Percentiles rank a stretch among this genome's conserved stretches.
Conservation (phyloP, 1,140 invertebrate genomes). For the Belonocnema kinseyi region DNA sequence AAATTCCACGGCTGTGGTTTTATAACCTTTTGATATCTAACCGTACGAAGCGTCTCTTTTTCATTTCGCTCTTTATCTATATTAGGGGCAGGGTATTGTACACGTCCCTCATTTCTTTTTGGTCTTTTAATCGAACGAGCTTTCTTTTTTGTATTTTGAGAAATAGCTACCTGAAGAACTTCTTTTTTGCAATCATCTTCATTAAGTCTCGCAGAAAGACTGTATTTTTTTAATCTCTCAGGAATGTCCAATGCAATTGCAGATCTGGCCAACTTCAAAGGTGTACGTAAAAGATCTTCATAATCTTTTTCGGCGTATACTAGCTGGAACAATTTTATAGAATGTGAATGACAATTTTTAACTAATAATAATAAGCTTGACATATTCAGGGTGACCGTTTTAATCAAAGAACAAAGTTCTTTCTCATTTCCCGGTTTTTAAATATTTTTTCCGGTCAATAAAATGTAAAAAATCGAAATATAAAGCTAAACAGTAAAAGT, state of each 20-base stretch:
- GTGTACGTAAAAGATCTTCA: neutral
- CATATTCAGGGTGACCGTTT: too few relatives aligned
- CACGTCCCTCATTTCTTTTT: neutral
- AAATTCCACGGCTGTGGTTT: neutral
- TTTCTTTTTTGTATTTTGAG: neutral
- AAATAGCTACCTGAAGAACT: neutral
- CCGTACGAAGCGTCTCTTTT: too few relatives aligned
- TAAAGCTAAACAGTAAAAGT: too few relatives aligned
- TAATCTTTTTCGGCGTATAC: neutral
- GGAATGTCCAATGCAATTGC: conserved; percentile 66
- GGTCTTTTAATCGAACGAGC: neutral
- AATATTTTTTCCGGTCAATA: too few relatives aligned
- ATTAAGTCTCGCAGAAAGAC: neutral
- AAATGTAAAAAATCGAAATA: too few relatives aligned
- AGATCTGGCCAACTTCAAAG: conserved; percentile 62
- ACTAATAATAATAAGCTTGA: neutral
- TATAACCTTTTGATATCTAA: neutral
- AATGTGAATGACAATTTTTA: neutral
- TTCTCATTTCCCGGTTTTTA: too few relatives aligned
- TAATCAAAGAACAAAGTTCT: too few relatives aligned
- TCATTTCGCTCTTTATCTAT: neutral
- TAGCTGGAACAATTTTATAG: neutral
- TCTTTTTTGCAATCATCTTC: neutral
- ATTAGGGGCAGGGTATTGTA: neutral
- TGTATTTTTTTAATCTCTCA: conserved; percentile 68